Base-by-base conservation (phyloP, 2,888 invertebrate genomes). In the Patella depressa region DNA sequence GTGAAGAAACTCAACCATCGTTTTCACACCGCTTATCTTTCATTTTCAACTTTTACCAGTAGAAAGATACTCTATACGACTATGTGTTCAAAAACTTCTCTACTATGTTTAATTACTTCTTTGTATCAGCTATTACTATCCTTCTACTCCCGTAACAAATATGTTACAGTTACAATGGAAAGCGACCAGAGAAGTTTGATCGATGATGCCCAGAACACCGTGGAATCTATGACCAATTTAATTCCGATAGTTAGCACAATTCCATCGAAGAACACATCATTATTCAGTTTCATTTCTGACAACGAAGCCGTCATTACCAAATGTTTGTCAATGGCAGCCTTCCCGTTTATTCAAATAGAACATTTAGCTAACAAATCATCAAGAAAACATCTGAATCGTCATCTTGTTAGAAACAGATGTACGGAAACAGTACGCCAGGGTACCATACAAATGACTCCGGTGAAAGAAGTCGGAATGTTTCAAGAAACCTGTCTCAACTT, bases 41-140 rank as follows among this genome's bases (percentile, higher is more conserved):
- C 65, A 65, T 65, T 65, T 65, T 24, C 65, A 65, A 24, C 19
- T 12, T 65, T 65, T 24, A 65, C 65, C 65, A 65, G 65, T 24
- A 24, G 65, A 24, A 65, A 65, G 65, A 65, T 65, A 65, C 19
- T 65, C 2, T 12, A 65, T 24, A 65, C 24, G 24, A 14, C 65
- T 14, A 24, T 12, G 1, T 12, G 24, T 19, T 12, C 19, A 14
- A 65, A 65, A 5, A 65, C 24, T 0, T 24, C 65, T 3, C 24
- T 65, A 4, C 19, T 65, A 0, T 19, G 65, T 65, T 24, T 19
- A 3, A 24, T 65, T 11, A 65, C 24, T 3, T 65, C 65, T 24
- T 19, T 65, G 11, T 65, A 65, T 65, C 65, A 65, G 24, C 19
- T 65, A 1, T 24, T 65, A 24, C 14, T 65, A 24, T 65, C 65